Percentiles rank a stretch among this genome's conserved stretches.
Evolutionary conservation across 2,797 vertebrate genomes (phyloP).

Genomic region (Sternotherus odoratus): DNA sequence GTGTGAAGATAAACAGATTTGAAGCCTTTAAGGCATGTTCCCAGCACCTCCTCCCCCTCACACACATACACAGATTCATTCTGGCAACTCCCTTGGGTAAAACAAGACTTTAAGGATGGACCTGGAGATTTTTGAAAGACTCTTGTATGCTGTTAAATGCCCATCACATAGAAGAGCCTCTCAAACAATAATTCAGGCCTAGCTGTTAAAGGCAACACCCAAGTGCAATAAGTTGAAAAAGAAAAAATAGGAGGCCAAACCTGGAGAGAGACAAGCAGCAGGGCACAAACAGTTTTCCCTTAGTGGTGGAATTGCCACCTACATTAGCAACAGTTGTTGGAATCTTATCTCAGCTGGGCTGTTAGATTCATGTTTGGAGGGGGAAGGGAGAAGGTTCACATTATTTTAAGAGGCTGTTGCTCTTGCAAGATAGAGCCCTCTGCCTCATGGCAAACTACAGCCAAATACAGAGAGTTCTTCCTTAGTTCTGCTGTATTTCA

Average conservation of each 20-base stretch:
- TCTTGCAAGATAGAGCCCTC: not conserved
- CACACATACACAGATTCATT: constrained; percentile 11
- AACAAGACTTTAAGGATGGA: not conserved
- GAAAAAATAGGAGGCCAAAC: not conserved
- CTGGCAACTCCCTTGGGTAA: not conserved
- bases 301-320: constrained; percentile 21
- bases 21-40: constrained; percentile 74
- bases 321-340: not conserved
- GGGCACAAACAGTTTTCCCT: constrained; percentile 14
- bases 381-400: accelerated
- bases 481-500: not conserved
- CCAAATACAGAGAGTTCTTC: not conserved
- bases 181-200: not conserved
- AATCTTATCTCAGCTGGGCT: constrained; percentile 31
- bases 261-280: not conserved
- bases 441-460: not conserved
- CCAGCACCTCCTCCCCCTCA: constrained; percentile 68
- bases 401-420: not conserved
- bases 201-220: constrained; percentile 26
- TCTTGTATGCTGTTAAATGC: not conserved
- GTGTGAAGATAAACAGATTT: constrained; percentile 83
- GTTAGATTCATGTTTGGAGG: not conserved
- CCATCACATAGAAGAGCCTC: not conserved
- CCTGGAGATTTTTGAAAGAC: not conserved
- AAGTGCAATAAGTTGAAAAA: not conserved